Conservation (phyloP, 2,888 invertebrate species). For the Philhelius pedissequus region DNA sequence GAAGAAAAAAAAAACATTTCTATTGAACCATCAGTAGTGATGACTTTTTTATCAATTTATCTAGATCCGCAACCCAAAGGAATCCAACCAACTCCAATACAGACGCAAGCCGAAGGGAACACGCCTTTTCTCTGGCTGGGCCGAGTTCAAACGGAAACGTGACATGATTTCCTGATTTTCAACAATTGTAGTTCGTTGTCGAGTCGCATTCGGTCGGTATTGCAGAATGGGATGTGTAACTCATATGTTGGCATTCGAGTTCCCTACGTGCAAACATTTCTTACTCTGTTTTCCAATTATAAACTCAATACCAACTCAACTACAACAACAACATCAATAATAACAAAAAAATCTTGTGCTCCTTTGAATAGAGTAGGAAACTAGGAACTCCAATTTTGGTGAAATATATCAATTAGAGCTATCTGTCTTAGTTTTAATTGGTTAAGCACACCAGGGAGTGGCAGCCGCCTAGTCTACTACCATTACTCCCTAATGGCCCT, state of each 20-base stretch:
- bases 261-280: constrained; percentile 31
- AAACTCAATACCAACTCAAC: not conserved
- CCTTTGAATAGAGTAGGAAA: constrained; percentile 9
- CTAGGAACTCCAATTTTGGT: not conserved
- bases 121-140: constrained; percentile 20
- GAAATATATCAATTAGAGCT: constrained; percentile 33
- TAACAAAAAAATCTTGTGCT: not conserved
- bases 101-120: constrained; percentile 14
- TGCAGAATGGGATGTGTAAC: constrained; percentile 25
- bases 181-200: not conserved
- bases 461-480: not conserved
- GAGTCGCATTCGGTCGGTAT: not conserved
- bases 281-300: constrained; percentile 44
- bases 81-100: constrained; percentile 20
- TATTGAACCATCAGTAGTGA: constrained; percentile 67
- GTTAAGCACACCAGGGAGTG: constrained; percentile 2
- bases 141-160: constrained; percentile 63
- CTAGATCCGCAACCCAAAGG: constrained; percentile 52
- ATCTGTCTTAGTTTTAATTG: constrained; percentile 18
- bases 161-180: constrained; percentile 61
- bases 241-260: constrained; percentile 51
- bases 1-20: constrained; percentile 30
- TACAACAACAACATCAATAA: not conserved
- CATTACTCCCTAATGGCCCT: not conserved
- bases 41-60: constrained; percentile 69